Conservation (phyloP, 2,113 vertebrate species). For the Lagenorhynchus albirostris region DNA sequence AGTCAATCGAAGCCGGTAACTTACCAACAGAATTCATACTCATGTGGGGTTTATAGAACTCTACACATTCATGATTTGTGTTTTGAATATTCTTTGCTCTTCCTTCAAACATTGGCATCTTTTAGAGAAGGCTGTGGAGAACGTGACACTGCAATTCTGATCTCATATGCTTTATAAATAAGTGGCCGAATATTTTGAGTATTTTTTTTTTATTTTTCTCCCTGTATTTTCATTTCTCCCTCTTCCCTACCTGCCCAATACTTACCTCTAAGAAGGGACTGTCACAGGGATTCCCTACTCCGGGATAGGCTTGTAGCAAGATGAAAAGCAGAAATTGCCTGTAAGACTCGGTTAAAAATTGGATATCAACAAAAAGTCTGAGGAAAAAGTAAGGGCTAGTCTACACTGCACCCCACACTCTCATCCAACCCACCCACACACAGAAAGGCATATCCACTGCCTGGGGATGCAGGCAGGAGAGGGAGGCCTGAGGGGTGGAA, state of each 20-base stretch:
- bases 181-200: background rate
- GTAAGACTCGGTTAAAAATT: background rate
- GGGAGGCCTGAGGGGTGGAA: no score
- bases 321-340: background rate
- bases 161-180: background rate
- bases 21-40: background rate
- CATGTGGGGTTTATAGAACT: background rate
- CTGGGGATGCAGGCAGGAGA: background rate
- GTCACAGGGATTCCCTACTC: background rate
- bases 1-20: background rate
- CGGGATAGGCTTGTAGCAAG: background rate
- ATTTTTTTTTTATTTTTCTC: background rate
- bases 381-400: background rate
- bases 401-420: fast-evolving
- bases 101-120: background rate
- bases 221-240: background rate
- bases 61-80: background rate
- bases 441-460: background rate
- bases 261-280: background rate
- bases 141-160: no score
- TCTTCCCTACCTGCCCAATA: background rate
- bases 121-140: background rate
- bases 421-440: no score
- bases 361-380: background rate
- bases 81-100: background rate